Evolutionary conservation across 2,888 invertebrate genomes (phyloP).

Genomic region (Tetramorium bicarinatum): DNA sequence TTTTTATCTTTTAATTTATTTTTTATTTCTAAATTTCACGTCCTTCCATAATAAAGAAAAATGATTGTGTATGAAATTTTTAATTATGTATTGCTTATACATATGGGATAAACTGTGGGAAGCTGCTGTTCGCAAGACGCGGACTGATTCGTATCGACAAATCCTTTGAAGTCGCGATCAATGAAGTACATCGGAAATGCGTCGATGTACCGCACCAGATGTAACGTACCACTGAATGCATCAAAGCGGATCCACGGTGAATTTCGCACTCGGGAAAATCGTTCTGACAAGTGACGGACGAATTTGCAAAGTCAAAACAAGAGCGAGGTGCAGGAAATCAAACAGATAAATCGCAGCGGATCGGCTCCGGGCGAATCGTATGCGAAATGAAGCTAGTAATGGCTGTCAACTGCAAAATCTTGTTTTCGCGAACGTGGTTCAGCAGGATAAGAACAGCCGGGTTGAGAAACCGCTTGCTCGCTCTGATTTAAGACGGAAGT

Average conservation of each 20-base stretch:
- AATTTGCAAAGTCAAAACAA: conserved; percentile 48
- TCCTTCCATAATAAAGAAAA: background rate
- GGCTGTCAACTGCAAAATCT: conserved; percentile 57
- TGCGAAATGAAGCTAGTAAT: conserved; percentile 55
- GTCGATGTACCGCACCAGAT: conserved; percentile 10
- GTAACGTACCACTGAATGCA: conserved; percentile 11
- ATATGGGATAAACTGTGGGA: background rate
- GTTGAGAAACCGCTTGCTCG: conserved; percentile 44
- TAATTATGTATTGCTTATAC: background rate
- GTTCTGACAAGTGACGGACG: conserved; percentile 51
- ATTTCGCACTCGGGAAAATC: conserved; percentile 50
- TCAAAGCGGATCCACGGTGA: conserved; percentile 35
- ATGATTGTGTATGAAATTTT: background rate
- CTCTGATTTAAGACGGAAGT: conserved; percentile 55
- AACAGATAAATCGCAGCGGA: conserved; percentile 49
- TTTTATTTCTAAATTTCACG: background rate
- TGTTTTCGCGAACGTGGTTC: conserved; percentile 49
- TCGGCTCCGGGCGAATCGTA: conserved; percentile 36
- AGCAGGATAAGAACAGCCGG: conserved; percentile 46
- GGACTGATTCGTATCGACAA: background rate
- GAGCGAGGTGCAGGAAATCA: conserved; percentile 38
- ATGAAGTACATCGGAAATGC: conserved; percentile 31
- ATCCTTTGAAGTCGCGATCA: conserved; percentile 33
- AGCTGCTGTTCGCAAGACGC: background rate
- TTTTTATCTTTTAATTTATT: background rate